phyloP scores from a whole-genome alignment of 2,113 vertebrate genomes.

The Manacus vitellinus region DNA sequence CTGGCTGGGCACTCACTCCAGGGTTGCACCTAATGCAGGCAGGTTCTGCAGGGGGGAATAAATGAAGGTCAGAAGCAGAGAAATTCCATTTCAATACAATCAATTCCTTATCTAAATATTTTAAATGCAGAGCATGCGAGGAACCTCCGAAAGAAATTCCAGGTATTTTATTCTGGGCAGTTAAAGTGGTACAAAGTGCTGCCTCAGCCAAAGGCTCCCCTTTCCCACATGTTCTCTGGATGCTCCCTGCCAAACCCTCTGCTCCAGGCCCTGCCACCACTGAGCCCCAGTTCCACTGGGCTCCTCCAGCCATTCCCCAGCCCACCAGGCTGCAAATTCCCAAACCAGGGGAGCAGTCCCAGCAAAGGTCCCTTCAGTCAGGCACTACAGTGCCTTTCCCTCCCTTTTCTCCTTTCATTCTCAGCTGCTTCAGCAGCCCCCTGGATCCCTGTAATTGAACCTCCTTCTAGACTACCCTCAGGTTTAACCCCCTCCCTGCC shows the following conservation, averaged over 20 bases:
- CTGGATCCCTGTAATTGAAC: not conserved
- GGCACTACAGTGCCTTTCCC: not conserved
- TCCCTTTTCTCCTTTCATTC: not conserved
- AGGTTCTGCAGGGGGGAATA: not conserved
- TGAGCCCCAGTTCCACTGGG: not conserved
- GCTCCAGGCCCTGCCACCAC: not conserved
- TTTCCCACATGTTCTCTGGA: fast-evolving
- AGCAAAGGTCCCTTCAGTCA: not conserved
- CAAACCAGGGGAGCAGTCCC: fast-evolving
- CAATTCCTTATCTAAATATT: not conserved
- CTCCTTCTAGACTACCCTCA: not conserved
- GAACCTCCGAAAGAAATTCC: not conserved
- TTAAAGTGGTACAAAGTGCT: fast-evolving
- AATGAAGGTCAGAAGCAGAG: not conserved
- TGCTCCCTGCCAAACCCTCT: not conserved
- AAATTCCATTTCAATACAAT: fast-evolving
- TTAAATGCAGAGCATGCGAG: fast-evolving
- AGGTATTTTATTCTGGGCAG: not conserved
- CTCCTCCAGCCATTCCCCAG: not conserved
- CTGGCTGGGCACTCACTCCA: not conserved
- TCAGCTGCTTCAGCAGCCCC: slow-evolving; percentile 3
- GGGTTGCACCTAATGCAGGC: not conserved
- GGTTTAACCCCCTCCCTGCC: not conserved
- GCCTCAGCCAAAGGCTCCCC: not conserved
- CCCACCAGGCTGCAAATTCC: fast-evolving